Conservation (phyloP, 2,888 invertebrate species). For the Lepetodrilus schrolli region DNA sequence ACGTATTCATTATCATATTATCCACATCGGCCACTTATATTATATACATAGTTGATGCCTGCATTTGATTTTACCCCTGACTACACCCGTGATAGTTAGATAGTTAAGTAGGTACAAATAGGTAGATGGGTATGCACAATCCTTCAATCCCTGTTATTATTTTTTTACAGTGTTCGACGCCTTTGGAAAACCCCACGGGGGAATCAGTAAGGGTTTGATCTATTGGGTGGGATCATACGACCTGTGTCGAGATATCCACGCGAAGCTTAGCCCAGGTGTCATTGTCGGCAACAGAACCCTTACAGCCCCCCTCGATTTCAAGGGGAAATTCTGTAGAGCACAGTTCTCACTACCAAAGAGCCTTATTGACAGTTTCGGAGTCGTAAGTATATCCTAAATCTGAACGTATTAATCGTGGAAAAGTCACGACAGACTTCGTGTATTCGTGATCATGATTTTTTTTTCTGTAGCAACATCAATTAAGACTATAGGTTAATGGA, state of each 20-base stretch:
- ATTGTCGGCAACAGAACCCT: constrained; percentile 28
- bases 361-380: constrained; percentile 21
- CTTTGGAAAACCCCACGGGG: constrained; percentile 58
- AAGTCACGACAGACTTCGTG: no score
- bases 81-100: no score
- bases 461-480: no score
- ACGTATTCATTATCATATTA: no score
- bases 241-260: constrained; percentile 47
- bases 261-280: constrained; percentile 30
- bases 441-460: not conserved
- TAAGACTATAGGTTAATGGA: no score
- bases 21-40: no score
- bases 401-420: no score
- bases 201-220: constrained; percentile 53
- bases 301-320: constrained; percentile 31
- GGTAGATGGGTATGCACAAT: no score
- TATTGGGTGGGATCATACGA: constrained; percentile 60
- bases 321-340: constrained; percentile 52
- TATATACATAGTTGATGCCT: no score
- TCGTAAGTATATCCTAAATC: not conserved
- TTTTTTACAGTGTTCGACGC: constrained; percentile 62
- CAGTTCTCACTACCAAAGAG: constrained; percentile 46
- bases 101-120: no score
- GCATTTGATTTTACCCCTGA: no score
- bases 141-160: no score